Evolutionary conservation across 2,888 invertebrate species (phyloP).

Genomic region (Apodemia hepburni): DNA sequence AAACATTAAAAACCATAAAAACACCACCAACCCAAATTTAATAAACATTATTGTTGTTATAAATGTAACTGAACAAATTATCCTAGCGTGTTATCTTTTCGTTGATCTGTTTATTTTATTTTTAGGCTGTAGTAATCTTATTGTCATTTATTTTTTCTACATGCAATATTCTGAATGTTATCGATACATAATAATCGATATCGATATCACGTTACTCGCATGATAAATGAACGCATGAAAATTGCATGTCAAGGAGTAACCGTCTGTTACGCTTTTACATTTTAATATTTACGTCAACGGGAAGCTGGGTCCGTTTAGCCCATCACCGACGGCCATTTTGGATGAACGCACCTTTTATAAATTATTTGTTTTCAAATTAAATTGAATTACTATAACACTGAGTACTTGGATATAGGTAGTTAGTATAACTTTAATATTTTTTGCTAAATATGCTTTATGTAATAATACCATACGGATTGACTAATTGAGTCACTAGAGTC

Average conservation of each 20-base stretch:
- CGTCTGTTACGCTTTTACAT: slow-evolving; percentile 60
- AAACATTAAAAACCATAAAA: too few species aligned
- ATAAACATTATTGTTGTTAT: too few species aligned
- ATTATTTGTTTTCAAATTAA: slow-evolving; percentile 31
- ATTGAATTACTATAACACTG: slow-evolving; percentile 5
- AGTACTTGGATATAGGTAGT: slow-evolving; percentile 1
- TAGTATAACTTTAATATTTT: neutral
- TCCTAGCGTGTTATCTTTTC: too few species aligned
- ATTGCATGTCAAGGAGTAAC: slow-evolving; percentile 76
- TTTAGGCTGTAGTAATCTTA: too few species aligned
- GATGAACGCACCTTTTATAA: slow-evolving; percentile 28
- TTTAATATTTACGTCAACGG: slow-evolving; percentile 66
- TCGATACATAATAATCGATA: slow-evolving; percentile 37
- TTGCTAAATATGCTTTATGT: too few species aligned
- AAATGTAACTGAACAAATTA: too few species aligned
- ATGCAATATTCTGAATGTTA: neutral
- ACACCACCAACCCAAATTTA: too few species aligned
- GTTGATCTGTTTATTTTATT: too few species aligned
- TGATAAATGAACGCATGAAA: slow-evolving; percentile 73
- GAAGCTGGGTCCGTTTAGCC: slow-evolving; percentile 50
- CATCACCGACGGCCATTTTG: slow-evolving; percentile 49
- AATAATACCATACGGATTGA: too few species aligned
- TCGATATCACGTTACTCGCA: slow-evolving; percentile 41
- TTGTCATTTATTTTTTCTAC: neutral
- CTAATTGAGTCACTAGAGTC: too few species aligned